Conservation (phyloP, 2,888 invertebrate genomes). For the Pecten maximus region DNA sequence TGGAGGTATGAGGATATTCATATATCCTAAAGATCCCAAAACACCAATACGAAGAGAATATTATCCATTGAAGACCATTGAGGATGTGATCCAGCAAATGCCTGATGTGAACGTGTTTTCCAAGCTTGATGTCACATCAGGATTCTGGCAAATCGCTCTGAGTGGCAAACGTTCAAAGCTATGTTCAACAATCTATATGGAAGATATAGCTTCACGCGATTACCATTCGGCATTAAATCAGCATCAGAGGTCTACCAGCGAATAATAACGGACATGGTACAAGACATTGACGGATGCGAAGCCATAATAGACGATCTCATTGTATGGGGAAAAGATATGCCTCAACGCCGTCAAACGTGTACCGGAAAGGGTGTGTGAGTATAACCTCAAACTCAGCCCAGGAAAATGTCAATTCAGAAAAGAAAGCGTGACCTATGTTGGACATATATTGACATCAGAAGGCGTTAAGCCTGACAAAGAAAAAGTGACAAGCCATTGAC, state of each 20-base stretch:
- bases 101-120: constrained; percentile 56
- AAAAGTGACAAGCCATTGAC: constrained; percentile 47
- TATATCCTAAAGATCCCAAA: constrained; percentile 44
- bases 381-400: constrained; percentile 51
- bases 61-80: constrained; percentile 43
- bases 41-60: constrained; percentile 43
- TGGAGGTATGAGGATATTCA: constrained; percentile 42
- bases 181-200: constrained; percentile 54
- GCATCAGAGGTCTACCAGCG: constrained; percentile 54
- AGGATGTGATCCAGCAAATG: constrained; percentile 54
- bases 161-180: constrained; percentile 48
- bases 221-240: constrained; percentile 57
- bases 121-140: constrained; percentile 49
- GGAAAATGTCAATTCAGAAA: constrained; percentile 51
- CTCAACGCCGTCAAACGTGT: constrained; percentile 38
- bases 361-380: constrained; percentile 21
- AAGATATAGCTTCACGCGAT: constrained; percentile 46
- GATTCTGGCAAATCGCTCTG: constrained; percentile 50
- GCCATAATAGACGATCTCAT: constrained; percentile 54
- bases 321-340: constrained; percentile 45
- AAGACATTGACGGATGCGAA: constrained; percentile 50
- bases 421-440: constrained; percentile 17
- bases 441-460: constrained; percentile 41
- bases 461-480: constrained; percentile 46
- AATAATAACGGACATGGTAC: constrained; percentile 44